Percentiles rank a stretch among this genome's conserved stretches.
These are phyloP conservation scores for Musca domestica DNA, from an alignment of 1,140 invertebrate genomes.

Conservation along the genomic window DNA sequence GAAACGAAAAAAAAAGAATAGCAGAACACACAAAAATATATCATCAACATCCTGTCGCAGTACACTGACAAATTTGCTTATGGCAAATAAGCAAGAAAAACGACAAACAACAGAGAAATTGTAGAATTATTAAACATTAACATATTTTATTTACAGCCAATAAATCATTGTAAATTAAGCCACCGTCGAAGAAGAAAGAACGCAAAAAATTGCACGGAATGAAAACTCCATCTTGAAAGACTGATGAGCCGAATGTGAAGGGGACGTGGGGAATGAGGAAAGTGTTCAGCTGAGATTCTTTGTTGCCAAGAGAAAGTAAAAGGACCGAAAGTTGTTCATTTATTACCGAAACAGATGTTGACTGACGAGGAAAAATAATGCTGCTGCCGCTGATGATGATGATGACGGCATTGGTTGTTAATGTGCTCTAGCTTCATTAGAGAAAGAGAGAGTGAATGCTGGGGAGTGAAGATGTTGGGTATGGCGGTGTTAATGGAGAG, in stretches of 20 bases:
- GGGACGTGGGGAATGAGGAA: background rate
- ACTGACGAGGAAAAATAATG: background rate
- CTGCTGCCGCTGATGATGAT: background rate
- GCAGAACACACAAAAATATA: background rate
- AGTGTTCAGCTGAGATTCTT: too few species aligned
- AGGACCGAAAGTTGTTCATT: background rate
- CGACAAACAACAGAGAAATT: background rate
- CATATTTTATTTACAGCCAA: conserved; percentile 48
- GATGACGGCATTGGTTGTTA: background rate
- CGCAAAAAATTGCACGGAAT: too few species aligned
- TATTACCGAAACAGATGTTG: conserved; percentile 11
- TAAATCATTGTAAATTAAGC: conserved; percentile 53
- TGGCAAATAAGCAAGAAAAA: background rate
- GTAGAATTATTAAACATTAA: conserved; percentile 25
- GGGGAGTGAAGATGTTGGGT: too few species aligned
- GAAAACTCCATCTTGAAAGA: too few species aligned
- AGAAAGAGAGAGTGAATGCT: too few species aligned
- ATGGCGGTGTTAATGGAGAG: too few species aligned
- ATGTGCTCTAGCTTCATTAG: background rate
- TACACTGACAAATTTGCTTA: background rate
- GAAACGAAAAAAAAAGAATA: background rate
- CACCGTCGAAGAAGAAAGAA: conserved; percentile 26
- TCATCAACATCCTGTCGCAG: background rate
- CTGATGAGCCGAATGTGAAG: background rate
- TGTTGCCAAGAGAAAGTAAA: background rate